These are phyloP conservation scores for Cheirogaleus major DNA, from an alignment of 2,797 vertebrate species.

Conservation along the genomic window DNA sequence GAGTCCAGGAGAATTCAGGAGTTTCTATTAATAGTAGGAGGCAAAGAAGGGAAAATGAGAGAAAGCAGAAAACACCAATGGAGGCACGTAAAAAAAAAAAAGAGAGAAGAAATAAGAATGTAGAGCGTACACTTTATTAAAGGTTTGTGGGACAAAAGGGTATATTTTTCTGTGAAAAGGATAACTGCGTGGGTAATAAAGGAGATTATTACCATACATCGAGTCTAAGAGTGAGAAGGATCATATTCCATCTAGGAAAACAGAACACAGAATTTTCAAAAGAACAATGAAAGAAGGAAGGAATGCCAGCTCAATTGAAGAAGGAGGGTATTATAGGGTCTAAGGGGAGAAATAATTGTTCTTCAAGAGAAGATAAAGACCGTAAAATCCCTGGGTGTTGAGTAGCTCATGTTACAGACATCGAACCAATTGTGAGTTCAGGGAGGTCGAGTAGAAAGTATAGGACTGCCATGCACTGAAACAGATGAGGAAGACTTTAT, in stretches of 20 bases:
- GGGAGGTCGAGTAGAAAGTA: background rate
- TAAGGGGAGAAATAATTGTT: background rate
- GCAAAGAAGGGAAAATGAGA: background rate
- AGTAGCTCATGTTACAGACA: conserved; percentile 8
- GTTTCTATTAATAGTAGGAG: background rate
- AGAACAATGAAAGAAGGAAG: conserved; percentile 32
- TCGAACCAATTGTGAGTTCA: background rate
- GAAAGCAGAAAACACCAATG: background rate
- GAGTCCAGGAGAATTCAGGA: background rate
- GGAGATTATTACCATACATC: background rate
- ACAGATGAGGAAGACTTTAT: background rate
- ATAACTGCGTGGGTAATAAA: background rate
- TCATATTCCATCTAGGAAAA: conserved; percentile 24
- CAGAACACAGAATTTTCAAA: conserved; percentile 1
- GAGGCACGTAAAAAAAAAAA: background rate
- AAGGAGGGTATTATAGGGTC: background rate
- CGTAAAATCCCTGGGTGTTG: background rate
- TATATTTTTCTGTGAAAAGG: background rate
- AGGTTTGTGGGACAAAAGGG: background rate
- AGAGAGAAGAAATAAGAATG: background rate
- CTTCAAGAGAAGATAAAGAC: background rate
- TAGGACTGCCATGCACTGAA: background rate
- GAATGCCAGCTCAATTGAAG: background rate
- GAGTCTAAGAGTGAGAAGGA: background rate
- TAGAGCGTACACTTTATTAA: background rate